phyloP scores from a whole-genome alignment of 2,797 vertebrate genomes.

The Rhadinocentrus ornatus region DNA sequence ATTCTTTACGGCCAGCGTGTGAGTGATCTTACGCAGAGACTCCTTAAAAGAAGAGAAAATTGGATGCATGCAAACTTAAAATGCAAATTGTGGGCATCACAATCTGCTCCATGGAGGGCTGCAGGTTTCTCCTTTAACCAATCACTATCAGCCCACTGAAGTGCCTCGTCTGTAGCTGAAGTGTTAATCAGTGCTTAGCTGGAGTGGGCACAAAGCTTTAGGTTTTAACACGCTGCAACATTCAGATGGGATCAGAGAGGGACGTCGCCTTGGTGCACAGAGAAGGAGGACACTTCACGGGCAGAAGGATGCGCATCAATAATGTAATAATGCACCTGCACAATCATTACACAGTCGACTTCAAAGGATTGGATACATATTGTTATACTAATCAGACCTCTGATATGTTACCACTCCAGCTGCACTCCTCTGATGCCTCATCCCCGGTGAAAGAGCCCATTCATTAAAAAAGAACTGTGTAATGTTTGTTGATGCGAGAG shows the following conservation, averaged over 20 bases:
- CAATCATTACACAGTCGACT: conserved; percentile 34
- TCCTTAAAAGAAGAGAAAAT: conserved; percentile 77
- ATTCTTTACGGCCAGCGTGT: conserved; percentile 92
- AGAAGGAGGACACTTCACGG: conserved; percentile 63
- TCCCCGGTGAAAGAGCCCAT: conserved; percentile 39
- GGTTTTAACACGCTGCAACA: conserved; percentile 19
- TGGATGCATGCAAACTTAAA: neutral
- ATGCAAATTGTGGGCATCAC: neutral
- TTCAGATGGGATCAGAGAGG: conserved; percentile 21
- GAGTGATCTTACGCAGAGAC: conserved; percentile 90
- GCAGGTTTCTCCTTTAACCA: conserved; percentile 10
- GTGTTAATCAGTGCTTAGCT: conserved; percentile 17
- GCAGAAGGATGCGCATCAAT: conserved; percentile 74
- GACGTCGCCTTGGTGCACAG: conserved; percentile 20
- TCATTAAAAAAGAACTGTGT: conserved; percentile 34
- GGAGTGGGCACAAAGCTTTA: conserved; percentile 31
- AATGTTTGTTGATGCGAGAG: conserved; percentile 60
- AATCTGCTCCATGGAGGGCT: neutral
- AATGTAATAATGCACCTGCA: conserved; percentile 72
- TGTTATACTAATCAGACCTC: conserved; percentile 4
- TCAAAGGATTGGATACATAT: conserved; percentile 10
- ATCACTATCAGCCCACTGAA: neutral
- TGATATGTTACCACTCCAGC: neutral
- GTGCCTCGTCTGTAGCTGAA: conserved; percentile 5
- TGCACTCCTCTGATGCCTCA: neutral